Evolutionary conservation across 2,888 invertebrate genomes (phyloP), one percentile per base, ranked within the genome.

Genomic region (Xanthia togata): DNA sequence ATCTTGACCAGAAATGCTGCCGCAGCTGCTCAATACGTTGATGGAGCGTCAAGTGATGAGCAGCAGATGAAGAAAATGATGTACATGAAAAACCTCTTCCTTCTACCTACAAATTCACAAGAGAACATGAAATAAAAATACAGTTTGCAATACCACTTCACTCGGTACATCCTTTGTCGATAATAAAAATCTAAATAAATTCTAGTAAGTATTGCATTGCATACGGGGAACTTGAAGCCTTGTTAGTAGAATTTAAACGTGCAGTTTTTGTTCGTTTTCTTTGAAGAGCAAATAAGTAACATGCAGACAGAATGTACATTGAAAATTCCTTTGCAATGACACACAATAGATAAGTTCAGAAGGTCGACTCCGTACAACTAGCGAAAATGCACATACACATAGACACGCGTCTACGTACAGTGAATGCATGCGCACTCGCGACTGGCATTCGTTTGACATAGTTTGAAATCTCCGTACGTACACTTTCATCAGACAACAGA

Each of bases 161-260:
- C 9, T 44, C 20, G 0, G 0, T 44, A n/a, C 44, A 26, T 65
- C 26, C 17, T 59, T 59, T 53, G 26, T 35, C 55, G 41, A 79
- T 68, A 63, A 76, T 68, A 41, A 60, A 82, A 70, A 57, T 67
- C 47, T 8, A 35, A 62, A 72, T 70, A 50, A 67, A 47, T 62
- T 5, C 62, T 44, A 17, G 68, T 63, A 68, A 65, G 53, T 41
- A 59, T 17, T 57, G 59, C 64, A 73, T 44, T 63, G 64, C 73
- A 73, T 23, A 57, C 64, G 65, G 11, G 50, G 50, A 55, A 47
- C 17, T 38, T 41, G 60, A 53, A 69, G 57, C 60, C 69, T 84
- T 84, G 68, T 84, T 75, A 82, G 80, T 59, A 38, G 55, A 65
- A 76, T 20, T 35, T 76, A 64, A 76, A 76, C 35, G 26, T 69